A percentile compares a stretch with the other conserved stretches of the same genome.
phyloP scores from a whole-genome alignment of 2,888 invertebrate species.

The Tetranychus truncatus region DNA sequence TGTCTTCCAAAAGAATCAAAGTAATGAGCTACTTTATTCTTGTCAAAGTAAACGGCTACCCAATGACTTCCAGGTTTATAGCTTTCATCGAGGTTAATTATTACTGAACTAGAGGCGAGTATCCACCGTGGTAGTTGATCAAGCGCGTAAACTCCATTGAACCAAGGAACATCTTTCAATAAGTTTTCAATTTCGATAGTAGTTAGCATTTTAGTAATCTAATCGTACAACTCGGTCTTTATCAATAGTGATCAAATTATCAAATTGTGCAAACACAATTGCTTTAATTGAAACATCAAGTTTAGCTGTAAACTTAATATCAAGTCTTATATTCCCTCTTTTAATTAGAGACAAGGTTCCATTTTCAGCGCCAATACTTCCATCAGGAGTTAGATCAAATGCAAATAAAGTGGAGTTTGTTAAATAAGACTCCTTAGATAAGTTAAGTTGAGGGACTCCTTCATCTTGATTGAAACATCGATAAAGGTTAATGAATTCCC shows the following conservation, averaged over 20 bases:
- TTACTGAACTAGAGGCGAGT: background rate
- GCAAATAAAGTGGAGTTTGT: background rate
- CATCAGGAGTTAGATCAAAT: background rate
- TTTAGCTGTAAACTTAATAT: background rate
- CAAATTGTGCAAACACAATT: background rate
- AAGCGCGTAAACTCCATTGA: background rate
- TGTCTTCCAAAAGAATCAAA: slow-evolving; percentile 2
- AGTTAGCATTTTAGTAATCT: slow-evolving; percentile 5
- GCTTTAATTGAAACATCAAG: background rate
- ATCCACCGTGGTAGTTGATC: background rate
- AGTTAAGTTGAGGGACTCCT: background rate
- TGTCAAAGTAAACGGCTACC: background rate
- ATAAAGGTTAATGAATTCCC: background rate
- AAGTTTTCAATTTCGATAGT: background rate
- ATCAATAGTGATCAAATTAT: slow-evolving; percentile 4
- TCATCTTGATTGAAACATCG: slow-evolving; percentile 3
- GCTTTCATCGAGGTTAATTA: background rate
- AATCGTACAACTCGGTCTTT: background rate
- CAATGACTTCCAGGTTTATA: slow-evolving; percentile 3
- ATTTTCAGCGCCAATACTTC: background rate
- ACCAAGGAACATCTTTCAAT: background rate
- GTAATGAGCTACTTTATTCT: background rate
- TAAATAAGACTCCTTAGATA: background rate
- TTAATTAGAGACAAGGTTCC: slow-evolving; percentile 5
- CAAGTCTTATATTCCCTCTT: background rate